Percentiles rank a stretch among this genome's conserved stretches.
Evolutionary conservation across 2,113 vertebrate species (phyloP).

Genomic region (Aldabrachelys gigantea): DNA sequence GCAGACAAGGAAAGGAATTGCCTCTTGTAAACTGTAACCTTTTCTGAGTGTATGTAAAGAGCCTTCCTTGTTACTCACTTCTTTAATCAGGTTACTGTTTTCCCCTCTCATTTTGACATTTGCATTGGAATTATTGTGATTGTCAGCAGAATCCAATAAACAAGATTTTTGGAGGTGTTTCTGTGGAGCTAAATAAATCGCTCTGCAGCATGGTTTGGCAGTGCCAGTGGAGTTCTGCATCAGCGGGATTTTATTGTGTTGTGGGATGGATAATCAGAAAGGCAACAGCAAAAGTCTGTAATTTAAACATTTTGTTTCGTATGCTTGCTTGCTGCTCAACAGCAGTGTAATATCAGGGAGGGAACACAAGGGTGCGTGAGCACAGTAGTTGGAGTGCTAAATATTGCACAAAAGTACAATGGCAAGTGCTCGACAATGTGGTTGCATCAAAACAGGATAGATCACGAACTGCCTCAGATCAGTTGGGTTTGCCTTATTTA

Average conservation of each 20-base stretch:
- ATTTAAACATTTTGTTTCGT: slow-evolving; percentile 49
- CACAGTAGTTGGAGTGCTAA: background rate
- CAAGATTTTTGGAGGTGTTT: slow-evolving; percentile 59
- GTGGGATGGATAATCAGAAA: slow-evolving; percentile 61
- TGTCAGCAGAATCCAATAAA: slow-evolving; percentile 60
- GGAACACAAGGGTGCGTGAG: rapidly evolving
- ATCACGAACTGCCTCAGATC: background rate
- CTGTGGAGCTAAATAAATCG: slow-evolving; percentile 45
- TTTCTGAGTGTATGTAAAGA: background rate
- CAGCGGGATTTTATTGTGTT: slow-evolving; percentile 71
- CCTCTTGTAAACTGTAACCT: background rate
- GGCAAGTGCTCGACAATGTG: slow-evolving; percentile 8
- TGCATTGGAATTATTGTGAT: slow-evolving; percentile 67
- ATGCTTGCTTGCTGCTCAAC: background rate
- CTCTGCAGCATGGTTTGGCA: slow-evolving; percentile 64
- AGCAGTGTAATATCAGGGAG: background rate
- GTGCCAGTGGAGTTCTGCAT: slow-evolving; percentile 46
- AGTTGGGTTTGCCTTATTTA: slow-evolving; percentile 29
- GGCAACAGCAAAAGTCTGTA: slow-evolving; percentile 18
- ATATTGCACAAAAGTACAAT: background rate
- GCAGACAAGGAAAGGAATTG: background rate
- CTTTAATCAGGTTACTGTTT: slow-evolving; percentile 37
- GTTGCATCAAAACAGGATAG: slow-evolving; percentile 42
- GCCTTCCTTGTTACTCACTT: background rate
- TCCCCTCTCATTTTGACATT: slow-evolving; percentile 67